phyloP scores from a whole-genome alignment of 2,113 vertebrate genomes.

The Turdus rufiventris region DNA sequence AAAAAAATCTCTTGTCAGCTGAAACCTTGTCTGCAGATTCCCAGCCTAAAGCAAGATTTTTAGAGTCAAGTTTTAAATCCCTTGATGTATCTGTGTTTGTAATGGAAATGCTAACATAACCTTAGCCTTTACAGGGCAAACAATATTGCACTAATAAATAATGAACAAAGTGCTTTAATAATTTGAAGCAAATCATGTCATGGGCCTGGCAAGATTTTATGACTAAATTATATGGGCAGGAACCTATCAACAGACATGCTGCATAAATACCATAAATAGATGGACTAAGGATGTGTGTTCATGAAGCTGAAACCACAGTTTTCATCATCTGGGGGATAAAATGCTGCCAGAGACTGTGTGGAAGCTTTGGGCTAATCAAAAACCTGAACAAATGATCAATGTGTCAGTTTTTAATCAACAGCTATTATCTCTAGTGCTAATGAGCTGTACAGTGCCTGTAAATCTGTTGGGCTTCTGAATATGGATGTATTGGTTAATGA shows the following conservation, averaged over 20 bases:
- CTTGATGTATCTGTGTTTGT: slow-evolving; percentile 40
- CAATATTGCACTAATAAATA: slow-evolving; percentile 49
- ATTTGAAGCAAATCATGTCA: slow-evolving; percentile 38
- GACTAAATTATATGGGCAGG: slow-evolving; percentile 33
- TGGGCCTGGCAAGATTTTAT: not conserved
- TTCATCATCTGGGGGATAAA: not conserved
- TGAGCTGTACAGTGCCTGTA: slow-evolving; percentile 29
- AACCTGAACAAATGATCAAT: slow-evolving; percentile 53
- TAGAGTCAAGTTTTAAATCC: slow-evolving; percentile 43
- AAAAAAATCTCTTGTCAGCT: not conserved
- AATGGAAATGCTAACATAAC: slow-evolving; percentile 56
- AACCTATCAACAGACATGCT: not conserved
- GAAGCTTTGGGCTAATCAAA: slow-evolving; percentile 2
- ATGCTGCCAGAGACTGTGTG: not conserved
- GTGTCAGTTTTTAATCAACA: slow-evolving; percentile 73
- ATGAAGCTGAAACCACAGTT: not conserved
- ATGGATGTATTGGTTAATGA: slow-evolving; percentile 71
- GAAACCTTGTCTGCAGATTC: slow-evolving; percentile 19
- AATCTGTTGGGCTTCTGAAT: slow-evolving; percentile 44
- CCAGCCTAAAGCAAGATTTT: slow-evolving; percentile 32
- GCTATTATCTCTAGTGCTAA: slow-evolving; percentile 62
- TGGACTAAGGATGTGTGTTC: not conserved
- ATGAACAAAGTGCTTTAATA: slow-evolving; percentile 43
- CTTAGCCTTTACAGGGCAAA: slow-evolving; percentile 28
- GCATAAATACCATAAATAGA: slow-evolving; percentile 36